Conservation (phyloP, 2,888 invertebrate genomes). For the Seladonia tumulorum region DNA sequence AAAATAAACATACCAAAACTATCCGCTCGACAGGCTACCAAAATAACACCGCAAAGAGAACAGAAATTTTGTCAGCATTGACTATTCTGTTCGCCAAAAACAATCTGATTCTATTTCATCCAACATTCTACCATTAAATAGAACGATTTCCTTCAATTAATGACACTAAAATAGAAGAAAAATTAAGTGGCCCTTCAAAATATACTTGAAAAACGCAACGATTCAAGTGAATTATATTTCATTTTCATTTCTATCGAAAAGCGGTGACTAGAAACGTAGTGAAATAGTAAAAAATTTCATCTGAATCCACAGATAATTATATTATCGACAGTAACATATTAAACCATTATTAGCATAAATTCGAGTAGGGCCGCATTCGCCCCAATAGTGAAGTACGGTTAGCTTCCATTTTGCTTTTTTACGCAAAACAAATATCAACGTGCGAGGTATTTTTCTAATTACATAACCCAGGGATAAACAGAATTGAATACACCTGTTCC, state of each 20-base stretch:
- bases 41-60: slow-evolving; percentile 51
- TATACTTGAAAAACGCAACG: neutral
- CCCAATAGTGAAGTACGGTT: neutral
- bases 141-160: neutral
- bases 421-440: neutral
- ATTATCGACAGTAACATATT: neutral
- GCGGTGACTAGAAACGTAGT: too few species aligned
- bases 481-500: neutral
- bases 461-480: neutral
- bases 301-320: too few species aligned
- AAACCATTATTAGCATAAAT: neutral
- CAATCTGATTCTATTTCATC: neutral
- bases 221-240: neutral
- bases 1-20: slow-evolving; percentile 49
- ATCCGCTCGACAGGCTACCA: slow-evolving; percentile 46
- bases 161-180: neutral
- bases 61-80: slow-evolving; percentile 38
- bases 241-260: neutral
- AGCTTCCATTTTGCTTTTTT: neutral
- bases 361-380: neutral
- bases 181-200: neutral
- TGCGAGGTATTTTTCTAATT: neutral
- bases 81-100: neutral
- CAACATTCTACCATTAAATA: neutral
- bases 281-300: too few species aligned